Base-by-base conservation (phyloP, 2,113 vertebrate species). In the Corythornis cristatus region DNA sequence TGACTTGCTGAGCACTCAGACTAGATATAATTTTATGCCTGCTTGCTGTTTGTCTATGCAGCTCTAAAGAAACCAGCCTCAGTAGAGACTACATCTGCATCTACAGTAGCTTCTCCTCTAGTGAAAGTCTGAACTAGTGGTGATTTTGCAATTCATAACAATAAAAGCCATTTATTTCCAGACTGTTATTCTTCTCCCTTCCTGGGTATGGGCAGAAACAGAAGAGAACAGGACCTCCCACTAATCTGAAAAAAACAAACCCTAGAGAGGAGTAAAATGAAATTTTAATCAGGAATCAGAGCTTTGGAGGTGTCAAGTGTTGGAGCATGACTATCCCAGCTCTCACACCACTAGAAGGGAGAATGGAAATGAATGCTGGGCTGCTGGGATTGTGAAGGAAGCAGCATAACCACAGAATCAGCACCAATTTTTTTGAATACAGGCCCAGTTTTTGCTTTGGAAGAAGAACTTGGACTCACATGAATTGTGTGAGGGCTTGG, bases 401-500 rank as follows among this genome's bases (percentile, higher is more conserved):
- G 73, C 57, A 68, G 87, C 79, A 92, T 42, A 96, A 95, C 93
- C 93, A 93, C 91, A 91, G 94, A 94, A 94, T 88, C 94, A 83
- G 87, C 93, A 95, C 91, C 89, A 83, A 5, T 64, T 53, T 86
- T 93, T 95, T 93, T 94, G 73, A 94, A 90, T 9, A 68, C 29
- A 64, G 73, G 83, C 90, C 57, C 77, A 86, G 96, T 53, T 96
- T 94, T 93, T 56, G 60, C 83, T 95, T 93, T 94, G 96, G 94
- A 95, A 93, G 89, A 95, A 95, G 95, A 96, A 86, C 82, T 93
- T 95, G 95, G 93, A 92, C 82, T 81, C 48, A 80, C 72, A 89
- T 91, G 68, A 95, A 93, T 95, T 95, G 83, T 13, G 8, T 91
- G 91, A 93, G 85, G 89, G 72, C 79, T 37, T 89, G 95, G 89